Evolutionary conservation across 53 echinoderm and acorn worm species (phyloP).

Genomic region (Stichopus horrens): DNA sequence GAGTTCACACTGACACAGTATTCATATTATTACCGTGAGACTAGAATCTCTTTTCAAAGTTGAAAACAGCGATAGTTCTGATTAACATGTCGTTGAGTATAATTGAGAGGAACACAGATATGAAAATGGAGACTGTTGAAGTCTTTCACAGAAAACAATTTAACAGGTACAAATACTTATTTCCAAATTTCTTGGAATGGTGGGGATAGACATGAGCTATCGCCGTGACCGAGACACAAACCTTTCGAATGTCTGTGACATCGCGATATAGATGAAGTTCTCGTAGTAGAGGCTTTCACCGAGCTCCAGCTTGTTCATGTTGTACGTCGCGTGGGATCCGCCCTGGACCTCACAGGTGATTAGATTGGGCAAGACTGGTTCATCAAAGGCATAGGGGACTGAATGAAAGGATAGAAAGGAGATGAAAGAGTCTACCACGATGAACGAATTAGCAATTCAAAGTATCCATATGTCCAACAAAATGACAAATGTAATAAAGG

Average conservation of each 20-base stretch:
- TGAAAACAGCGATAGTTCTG: too few species aligned
- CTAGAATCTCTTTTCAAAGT: too few species aligned
- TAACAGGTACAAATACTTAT: too few species aligned
- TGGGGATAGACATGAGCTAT: too few species aligned
- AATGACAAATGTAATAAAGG: neutral
- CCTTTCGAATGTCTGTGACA: constrained; percentile 85
- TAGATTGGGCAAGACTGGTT: constrained; percentile 66
- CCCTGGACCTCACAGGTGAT: constrained; percentile 86
- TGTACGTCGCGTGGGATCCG: constrained; percentile 80
- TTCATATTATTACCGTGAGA: too few species aligned
- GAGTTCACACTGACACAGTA: too few species aligned
- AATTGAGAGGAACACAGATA: too few species aligned
- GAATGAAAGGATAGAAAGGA: constrained; percentile 16
- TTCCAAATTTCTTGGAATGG: too few species aligned
- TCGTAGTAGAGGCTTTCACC: constrained; percentile 83
- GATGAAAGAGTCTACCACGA: neutral
- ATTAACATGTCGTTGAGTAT: too few species aligned
- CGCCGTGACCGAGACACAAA: neutral
- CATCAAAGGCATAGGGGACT: constrained; percentile 96
- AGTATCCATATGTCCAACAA: neutral
- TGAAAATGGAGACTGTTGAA: too few species aligned
- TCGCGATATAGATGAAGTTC: constrained; percentile 94
- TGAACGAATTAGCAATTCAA: neutral
- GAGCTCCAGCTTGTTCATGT: constrained; percentile 73
- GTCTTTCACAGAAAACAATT: neutral